Conservation (phyloP, 2,113 vertebrate species). For the Zingel zingel region DNA sequence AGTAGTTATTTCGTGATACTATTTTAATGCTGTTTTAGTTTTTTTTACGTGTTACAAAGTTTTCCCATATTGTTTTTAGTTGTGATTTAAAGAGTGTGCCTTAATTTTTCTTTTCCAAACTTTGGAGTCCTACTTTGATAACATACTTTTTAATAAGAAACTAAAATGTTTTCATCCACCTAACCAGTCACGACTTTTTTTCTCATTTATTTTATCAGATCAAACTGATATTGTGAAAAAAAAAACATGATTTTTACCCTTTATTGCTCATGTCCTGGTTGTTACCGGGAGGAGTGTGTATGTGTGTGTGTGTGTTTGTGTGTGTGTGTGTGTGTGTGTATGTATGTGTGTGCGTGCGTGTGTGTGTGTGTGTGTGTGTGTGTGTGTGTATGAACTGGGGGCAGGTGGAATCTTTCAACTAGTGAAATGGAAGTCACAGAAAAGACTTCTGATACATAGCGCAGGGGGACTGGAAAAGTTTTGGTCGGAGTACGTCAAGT, state of each 20-base stretch:
- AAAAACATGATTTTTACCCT: background rate
- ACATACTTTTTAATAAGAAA: background rate
- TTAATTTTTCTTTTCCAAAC: background rate
- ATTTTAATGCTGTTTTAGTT: background rate
- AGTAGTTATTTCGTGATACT: conserved; percentile 42
- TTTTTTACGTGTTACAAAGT: conserved; percentile 4
- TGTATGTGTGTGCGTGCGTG: conserved; percentile 4
- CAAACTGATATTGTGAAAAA: conserved; percentile 4
- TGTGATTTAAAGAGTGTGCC: background rate
- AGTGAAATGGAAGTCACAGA: conserved; percentile 50
- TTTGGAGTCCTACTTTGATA: background rate
- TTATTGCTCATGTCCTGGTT: background rate
- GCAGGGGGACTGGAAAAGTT: conserved; percentile 69
- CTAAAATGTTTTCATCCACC: background rate
- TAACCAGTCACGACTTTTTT: background rate
- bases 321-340: background rate
- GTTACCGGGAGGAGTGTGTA: background rate
- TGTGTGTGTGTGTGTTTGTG: conserved; percentile 9
- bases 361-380: conserved; percentile 13
- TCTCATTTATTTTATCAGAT: background rate
- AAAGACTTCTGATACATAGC: conserved; percentile 41
- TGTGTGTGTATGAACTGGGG: conserved; percentile 15
- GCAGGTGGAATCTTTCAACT: conserved; percentile 66
- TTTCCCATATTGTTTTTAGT: background rate
- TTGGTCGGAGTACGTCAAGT: conserved; percentile 59